phyloP scores from a whole-genome alignment of 2,888 invertebrate species.

The Phyllotreta cruciferae region DNA sequence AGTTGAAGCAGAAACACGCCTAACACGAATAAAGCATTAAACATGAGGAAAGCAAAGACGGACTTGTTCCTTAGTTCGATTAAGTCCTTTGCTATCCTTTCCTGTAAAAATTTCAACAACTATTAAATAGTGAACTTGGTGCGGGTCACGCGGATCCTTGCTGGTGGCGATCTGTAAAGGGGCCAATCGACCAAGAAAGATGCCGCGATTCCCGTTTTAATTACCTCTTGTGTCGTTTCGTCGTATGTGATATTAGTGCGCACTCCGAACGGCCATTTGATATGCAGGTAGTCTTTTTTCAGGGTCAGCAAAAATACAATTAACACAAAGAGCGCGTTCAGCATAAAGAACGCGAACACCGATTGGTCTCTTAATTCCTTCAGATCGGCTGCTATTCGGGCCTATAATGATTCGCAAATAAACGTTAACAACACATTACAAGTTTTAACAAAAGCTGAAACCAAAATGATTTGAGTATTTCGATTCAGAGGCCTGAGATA shows the following conservation, averaged over 20 bases:
- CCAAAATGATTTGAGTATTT: neutral
- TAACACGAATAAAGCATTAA: conserved; percentile 99
- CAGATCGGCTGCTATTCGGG: conserved; percentile 87
- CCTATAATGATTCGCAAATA: conserved; percentile 68
- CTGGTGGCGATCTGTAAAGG: conserved; percentile 35
- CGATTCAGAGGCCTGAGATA: neutral
- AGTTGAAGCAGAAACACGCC: conserved; percentile 98
- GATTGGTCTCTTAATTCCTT: conserved; percentile 94
- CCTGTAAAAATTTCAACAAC: conserved; percentile 71
- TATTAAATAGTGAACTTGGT: conserved; percentile 58
- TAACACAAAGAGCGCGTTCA: conserved; percentile 98
- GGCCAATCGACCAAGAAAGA: conserved; percentile 37
- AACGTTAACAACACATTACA: conserved; percentile 3
- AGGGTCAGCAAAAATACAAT: conserved; percentile 98
- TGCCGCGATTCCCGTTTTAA: conserved; percentile 57
- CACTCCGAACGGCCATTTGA: conserved; percentile 96
- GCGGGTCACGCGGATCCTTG: conserved; percentile 63
- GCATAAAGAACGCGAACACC: conserved; percentile 97
- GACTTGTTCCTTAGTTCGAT: conserved; percentile 96
- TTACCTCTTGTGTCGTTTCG: conserved; percentile 91
- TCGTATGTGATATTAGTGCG: conserved; percentile 93
- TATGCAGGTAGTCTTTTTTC: conserved; percentile 95
- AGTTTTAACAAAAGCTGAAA: conserved; percentile 10
- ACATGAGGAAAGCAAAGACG: conserved; percentile 98
- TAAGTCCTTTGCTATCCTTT: conserved; percentile 87